These are phyloP conservation scores for Dione vanillae DNA, from an alignment of 2,888 invertebrate genomes.

Conservation along the genomic window DNA sequence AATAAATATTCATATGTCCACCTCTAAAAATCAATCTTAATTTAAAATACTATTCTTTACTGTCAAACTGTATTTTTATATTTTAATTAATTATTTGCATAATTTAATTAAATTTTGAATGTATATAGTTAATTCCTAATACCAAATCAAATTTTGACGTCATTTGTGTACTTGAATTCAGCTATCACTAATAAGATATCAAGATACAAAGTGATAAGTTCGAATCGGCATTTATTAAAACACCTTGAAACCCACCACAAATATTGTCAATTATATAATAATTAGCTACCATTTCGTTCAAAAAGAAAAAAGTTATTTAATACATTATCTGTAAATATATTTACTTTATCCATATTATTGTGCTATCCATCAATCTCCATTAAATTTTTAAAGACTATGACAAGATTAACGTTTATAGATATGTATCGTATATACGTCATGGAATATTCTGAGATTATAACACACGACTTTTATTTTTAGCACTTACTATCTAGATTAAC, in stretches of 20 bases:
- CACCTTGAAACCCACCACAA: constrained; percentile 22
- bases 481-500: neutral
- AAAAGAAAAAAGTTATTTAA: neutral
- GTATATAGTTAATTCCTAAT: constrained; percentile 1
- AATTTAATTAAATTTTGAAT: neutral
- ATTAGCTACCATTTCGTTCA: neutral
- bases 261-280: neutral
- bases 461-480: neutral
- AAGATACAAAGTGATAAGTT: constrained; percentile 34
- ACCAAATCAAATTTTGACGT: constrained; percentile 29
- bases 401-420: neutral
- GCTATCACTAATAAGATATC: constrained; percentile 27
- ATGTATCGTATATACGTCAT: constrained; percentile 1
- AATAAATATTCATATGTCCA: too few relatives aligned
- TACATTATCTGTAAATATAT: neutral
- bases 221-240: constrained; percentile 28
- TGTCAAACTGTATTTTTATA: too few relatives aligned
- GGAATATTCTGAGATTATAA: constrained; percentile 5
- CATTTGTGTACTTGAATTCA: constrained; percentile 19
- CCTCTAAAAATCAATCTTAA: too few relatives aligned
- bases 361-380: neutral
- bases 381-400: neutral
- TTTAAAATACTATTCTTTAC: too few relatives aligned
- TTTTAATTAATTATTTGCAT: too few relatives aligned
- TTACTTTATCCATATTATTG: neutral